phyloP scores from a whole-genome alignment of 2,797 vertebrate genomes.

The Bovichtus variegatus region DNA sequence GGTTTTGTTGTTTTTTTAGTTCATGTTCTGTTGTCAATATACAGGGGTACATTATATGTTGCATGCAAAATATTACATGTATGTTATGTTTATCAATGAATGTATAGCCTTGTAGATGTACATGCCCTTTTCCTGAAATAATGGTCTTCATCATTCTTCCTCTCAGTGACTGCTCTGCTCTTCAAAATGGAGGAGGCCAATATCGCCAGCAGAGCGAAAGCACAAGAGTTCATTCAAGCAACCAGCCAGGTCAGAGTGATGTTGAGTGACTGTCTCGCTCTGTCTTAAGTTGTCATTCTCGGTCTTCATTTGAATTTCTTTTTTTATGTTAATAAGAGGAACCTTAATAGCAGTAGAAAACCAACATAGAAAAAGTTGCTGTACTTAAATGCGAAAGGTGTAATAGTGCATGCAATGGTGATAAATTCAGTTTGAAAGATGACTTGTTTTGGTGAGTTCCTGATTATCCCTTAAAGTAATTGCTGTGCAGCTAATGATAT shows the following conservation, averaged over 20 bases:
- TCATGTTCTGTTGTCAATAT: no score
- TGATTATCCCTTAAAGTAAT: background rate
- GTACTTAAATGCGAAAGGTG: background rate
- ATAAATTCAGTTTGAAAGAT: no score
- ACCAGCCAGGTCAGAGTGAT: constrained; percentile 90
- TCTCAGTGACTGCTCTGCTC: constrained; percentile 92
- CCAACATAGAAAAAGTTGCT: constrained; percentile 10
- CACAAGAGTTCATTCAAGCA: constrained; percentile 94
- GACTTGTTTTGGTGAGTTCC: background rate
- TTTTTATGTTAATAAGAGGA: background rate
- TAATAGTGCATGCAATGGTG: background rate
- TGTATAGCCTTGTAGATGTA: background rate
- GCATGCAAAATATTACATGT: background rate
- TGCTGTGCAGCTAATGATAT: background rate
- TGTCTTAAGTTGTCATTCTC: background rate
- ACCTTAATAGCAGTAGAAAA: background rate
- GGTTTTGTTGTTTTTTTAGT: no score
- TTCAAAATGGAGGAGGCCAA: constrained; percentile 98
- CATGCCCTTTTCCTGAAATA: constrained; percentile 8
- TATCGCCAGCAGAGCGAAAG: constrained; percentile 93
- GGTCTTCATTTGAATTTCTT: background rate
- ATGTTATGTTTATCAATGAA: background rate
- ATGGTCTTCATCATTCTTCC: background rate
- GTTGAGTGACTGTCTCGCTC: background rate
- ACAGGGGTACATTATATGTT: no score